Evolutionary conservation across 2,888 invertebrate genomes (phyloP), one percentile per base, ranked within the genome.

Genomic region (Girardia tigrina): DNA sequence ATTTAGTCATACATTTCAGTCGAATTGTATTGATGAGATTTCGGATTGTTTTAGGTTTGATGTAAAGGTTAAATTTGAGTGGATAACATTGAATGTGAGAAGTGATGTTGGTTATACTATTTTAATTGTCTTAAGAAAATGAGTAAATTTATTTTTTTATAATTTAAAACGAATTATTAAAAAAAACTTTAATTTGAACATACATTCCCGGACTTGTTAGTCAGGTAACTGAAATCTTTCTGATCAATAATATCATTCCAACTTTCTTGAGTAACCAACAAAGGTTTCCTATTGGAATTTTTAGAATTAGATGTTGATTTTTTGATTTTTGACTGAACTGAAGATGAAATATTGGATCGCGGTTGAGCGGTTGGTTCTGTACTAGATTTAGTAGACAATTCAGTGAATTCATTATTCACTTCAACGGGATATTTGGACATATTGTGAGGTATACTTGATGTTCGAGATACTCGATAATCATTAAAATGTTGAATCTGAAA

Each of bases 231-330:
- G n/a, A 8, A 56, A 56, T 56, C 56, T 56, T 56, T 56, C 23
- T 56, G 56, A 56, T 56, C 56, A 56, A 56, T 56, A 8, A 56
- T 56, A 56, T 56, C 56, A n/a, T 56, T 56, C 56, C 56, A 56
- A n/a, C 8, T 56, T 56, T 56, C 56, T 56, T 56, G 56, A n/a
- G 56, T 56, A 23, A 56, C 56, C n/a, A 56, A 56, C n/a, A 56
- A 56, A 56, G 56, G 56, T 56, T 56, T 56, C 23, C 56, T 4
- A 2, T 4, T 56, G 4, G n/a, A 8, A 16, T 4, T 8, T n/a
- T 56, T 56, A 2, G n/a, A 23, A 56, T 56, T 56, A 12, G n/a
- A 23, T 12, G n/a, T 2, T n/a, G 56, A 16, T 56, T 56, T 56
- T 56, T 56, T 56, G n/a, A 56, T 12, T 56, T 56, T 56, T 56